A percentile compares a stretch with the other conserved stretches of the same genome.
phyloP scores from a whole-genome alignment of 2,797 vertebrate species.

The Mormyrops boulengeri region DNA sequence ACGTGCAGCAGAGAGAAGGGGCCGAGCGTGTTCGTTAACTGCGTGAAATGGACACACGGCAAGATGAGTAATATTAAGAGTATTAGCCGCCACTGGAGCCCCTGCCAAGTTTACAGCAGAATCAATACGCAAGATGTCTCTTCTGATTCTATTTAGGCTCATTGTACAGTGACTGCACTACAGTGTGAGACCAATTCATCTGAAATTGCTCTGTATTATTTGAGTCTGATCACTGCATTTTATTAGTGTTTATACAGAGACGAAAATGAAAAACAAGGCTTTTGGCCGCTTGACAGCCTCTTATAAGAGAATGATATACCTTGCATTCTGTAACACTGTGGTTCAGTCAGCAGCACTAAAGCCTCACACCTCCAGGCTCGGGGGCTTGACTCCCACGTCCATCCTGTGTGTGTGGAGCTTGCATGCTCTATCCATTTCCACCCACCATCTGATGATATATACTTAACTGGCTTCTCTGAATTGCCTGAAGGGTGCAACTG shows the following conservation, averaged over 20 bases:
- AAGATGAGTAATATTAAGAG: neutral
- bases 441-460: neutral
- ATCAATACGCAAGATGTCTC: neutral
- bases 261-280: neutral
- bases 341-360: neutral
- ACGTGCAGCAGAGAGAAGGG: neutral
- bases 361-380: neutral
- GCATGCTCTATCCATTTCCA: neutral
- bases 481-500: neutral
- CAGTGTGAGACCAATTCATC: neutral
- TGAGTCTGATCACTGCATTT: neutral
- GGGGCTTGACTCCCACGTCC: neutral
- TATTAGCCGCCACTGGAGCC: neutral
- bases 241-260: neutral
- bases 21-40: neutral
- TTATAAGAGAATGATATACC: neutral
- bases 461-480: neutral
- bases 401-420: neutral
- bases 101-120: neutral
- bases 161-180: neutral
- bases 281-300: neutral
- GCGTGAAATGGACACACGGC: neutral
- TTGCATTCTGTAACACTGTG: neutral
- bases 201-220: neutral
- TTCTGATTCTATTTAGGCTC: neutral